Percentiles rank a stretch among this genome's conserved stretches.
phyloP scores from a whole-genome alignment of 1,140 invertebrate genomes.

The Cataglyphis hispanica region DNA sequence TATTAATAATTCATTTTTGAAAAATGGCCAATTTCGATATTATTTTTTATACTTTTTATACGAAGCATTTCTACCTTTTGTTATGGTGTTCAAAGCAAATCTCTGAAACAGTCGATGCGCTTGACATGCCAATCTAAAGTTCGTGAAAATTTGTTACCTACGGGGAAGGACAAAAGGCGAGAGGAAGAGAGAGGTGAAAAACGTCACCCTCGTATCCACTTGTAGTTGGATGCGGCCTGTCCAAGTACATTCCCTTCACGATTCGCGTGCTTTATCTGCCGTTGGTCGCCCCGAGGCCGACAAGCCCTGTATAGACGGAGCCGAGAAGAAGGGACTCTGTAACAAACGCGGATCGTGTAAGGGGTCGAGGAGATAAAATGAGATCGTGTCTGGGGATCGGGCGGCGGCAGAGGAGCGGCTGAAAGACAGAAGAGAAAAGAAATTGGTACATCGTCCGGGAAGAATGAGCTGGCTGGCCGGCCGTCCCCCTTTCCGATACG shows the following conservation, averaged over 20 bases:
- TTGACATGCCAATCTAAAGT: slow-evolving; percentile 68
- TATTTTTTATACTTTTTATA: neutral
- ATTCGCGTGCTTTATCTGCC: slow-evolving; percentile 78
- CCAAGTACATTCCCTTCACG: slow-evolving; percentile 66
- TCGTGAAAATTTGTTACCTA: neutral
- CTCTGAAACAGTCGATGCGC: slow-evolving; percentile 30
- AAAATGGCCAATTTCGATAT: neutral
- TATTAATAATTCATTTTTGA: neutral
- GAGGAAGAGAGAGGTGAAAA: neutral
- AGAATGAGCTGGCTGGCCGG: slow-evolving; percentile 69
- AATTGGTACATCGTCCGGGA: slow-evolving; percentile 83
- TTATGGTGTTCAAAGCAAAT: neutral
- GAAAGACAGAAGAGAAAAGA: slow-evolving; percentile 80
- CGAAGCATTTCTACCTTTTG: neutral
- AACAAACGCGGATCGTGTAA: slow-evolving; percentile 85
- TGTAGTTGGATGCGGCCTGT: slow-evolving; percentile 62
- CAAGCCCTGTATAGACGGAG: slow-evolving; percentile 60
- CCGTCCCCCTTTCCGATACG: slow-evolving; percentile 32
- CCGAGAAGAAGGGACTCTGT: slow-evolving; percentile 61
- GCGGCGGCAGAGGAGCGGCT: slow-evolving; percentile 52
- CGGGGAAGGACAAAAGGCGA: neutral
- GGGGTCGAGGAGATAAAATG: slow-evolving; percentile 84
- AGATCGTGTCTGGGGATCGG: slow-evolving; percentile 82
- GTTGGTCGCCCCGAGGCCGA: slow-evolving; percentile 71
- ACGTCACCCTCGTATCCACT: slow-evolving; percentile 66